phyloP scores from a whole-genome alignment of 2,797 vertebrate genomes.

The Xiphorhynchus erythropygius region DNA sequence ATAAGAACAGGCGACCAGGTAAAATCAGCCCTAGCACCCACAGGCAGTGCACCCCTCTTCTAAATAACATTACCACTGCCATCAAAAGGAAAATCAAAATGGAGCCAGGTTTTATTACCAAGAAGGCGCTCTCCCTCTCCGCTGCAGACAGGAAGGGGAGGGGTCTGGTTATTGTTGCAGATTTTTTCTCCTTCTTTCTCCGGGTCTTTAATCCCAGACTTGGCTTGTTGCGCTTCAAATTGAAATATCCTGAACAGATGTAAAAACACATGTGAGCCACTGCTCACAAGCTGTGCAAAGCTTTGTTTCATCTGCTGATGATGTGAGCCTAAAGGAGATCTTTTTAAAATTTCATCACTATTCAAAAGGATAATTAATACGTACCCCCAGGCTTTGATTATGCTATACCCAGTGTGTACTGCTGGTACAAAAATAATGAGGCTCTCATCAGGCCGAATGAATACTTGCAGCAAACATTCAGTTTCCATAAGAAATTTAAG shows the following conservation, averaged over 20 bases:
- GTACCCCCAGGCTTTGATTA: conserved; percentile 99
- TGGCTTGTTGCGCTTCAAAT: conserved; percentile 94
- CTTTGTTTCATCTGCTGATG: conserved; percentile 98
- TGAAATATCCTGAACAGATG: conserved; percentile 99
- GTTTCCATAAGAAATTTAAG: conserved; percentile 92
- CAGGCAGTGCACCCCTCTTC: not conserved
- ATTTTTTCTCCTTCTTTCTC: conserved; percentile 60
- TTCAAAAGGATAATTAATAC: conserved; percentile 99
- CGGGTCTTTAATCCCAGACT: conserved; percentile 91
- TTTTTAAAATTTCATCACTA: conserved; percentile 99
- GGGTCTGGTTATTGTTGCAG: conserved; percentile 62
- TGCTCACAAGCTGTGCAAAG: conserved; percentile 90
- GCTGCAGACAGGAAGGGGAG: conserved; percentile 38
- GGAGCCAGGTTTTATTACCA: not conserved
- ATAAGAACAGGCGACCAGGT: not conserved
- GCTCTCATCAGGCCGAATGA: conserved; percentile 90
- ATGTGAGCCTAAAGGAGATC: conserved; percentile 96
- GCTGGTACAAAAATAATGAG: conserved; percentile 95
- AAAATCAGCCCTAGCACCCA: not conserved
- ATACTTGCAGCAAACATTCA: conserved; percentile 86
- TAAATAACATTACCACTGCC: not conserved
- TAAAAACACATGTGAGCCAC: conserved; percentile 96
- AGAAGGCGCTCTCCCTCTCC: not conserved
- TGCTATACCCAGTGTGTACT: conserved; percentile 90
- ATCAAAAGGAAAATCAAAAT: conserved; percentile 27